A percentile compares a stretch with the other conserved stretches of the same genome.
Conservation (phyloP, 2,888 invertebrate genomes). For the Hyles lineata region DNA sequence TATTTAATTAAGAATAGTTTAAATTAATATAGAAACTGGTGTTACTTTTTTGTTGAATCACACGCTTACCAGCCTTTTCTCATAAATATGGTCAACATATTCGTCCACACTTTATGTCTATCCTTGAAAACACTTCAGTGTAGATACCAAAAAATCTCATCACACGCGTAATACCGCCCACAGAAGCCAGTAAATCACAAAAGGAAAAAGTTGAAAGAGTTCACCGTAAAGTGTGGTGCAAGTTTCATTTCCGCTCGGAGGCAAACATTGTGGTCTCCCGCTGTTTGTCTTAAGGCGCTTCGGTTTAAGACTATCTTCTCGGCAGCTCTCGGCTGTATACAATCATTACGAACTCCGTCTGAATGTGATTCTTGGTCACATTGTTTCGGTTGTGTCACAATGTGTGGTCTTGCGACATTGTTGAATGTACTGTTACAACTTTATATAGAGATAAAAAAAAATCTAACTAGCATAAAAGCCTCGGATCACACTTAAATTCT, state of each 20-base stretch:
- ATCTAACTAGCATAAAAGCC: no score
- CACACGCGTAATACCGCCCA: neutral
- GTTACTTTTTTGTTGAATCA: no score
- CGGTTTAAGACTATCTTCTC: neutral
- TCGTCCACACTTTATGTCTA: no score
- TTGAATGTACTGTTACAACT: no score
- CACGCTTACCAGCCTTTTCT: no score
- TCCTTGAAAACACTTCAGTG: neutral
- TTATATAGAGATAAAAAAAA: no score
- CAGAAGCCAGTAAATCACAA: neutral
- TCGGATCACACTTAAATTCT: no score
- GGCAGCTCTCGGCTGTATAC: neutral
- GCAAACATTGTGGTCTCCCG: slow-evolving; percentile 21
- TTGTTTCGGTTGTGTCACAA: neutral
- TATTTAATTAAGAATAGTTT: no score
- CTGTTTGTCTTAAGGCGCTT: slow-evolving; percentile 21
- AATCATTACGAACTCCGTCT: neutral
- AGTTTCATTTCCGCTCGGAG: slow-evolving; percentile 22
- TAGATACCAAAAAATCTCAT: neutral
- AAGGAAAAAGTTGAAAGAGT: slow-evolving; percentile 17
- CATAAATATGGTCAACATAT: no score
- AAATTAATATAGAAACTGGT: no score
- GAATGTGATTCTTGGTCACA: neutral
- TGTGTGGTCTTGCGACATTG: neutral
- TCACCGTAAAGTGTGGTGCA: slow-evolving; percentile 16